phyloP scores from a whole-genome alignment of 2,113 vertebrate genomes.

The Merops nubicus region DNA sequence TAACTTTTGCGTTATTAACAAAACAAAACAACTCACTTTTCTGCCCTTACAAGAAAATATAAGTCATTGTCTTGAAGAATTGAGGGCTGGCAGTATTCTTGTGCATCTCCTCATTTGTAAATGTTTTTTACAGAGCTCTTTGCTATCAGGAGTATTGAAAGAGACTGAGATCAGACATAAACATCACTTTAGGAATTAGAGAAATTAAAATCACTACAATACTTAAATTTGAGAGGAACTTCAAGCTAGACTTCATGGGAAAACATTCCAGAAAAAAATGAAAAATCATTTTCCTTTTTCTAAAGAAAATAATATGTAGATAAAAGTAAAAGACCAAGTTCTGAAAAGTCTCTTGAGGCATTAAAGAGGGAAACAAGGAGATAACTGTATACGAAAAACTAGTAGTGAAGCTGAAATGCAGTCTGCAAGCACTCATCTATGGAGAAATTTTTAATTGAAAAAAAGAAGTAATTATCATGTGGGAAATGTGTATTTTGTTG shows the following conservation, averaged over 20 bases:
- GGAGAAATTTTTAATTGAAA: background rate
- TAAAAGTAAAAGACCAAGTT: background rate
- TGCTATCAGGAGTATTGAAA: background rate
- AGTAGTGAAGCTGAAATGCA: background rate
- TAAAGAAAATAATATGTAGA: background rate
- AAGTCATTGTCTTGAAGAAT: background rate
- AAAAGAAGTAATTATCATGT: background rate
- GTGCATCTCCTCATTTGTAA: background rate
- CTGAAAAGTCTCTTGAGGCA: background rate
- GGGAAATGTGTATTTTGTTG: background rate
- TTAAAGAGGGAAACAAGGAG: background rate
- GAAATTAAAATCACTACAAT: conserved; percentile 10
- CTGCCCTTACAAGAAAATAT: background rate
- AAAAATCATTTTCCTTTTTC: background rate
- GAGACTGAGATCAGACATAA: background rate
- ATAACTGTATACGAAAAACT: background rate
- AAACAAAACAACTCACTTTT: background rate
- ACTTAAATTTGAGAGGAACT: background rate
- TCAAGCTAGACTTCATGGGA: background rate
- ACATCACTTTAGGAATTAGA: background rate
- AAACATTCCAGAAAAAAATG: background rate
- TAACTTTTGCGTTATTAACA: background rate
- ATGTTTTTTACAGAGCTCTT: background rate
- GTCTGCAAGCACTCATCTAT: background rate
- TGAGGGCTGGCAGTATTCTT: background rate